phyloP scores from a whole-genome alignment of 2,888 invertebrate species.

The Parnassius glacialis region DNA sequence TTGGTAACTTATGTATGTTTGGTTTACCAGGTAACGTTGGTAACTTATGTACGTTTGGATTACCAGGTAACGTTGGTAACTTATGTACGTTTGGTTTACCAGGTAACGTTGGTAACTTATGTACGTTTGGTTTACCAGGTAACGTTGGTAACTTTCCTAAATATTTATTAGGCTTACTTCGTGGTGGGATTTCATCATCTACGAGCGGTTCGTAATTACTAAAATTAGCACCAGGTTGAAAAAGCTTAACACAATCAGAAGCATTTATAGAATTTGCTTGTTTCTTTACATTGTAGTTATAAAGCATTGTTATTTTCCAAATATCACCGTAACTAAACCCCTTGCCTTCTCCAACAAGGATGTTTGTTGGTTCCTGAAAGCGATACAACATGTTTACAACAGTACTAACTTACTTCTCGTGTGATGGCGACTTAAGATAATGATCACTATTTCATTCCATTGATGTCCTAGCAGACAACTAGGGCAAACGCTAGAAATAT shows the following conservation, averaged over 20 bases:
- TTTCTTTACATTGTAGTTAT: constrained; percentile 47
- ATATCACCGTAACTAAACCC: constrained; percentile 46
- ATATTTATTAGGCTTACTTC: constrained; percentile 46
- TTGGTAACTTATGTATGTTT: no score
- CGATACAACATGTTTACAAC: no score
- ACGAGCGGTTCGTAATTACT: constrained; percentile 23
- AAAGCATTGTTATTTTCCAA: constrained; percentile 56
- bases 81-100: no score
- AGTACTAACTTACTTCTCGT: no score
- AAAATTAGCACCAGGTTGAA: constrained; percentile 42
- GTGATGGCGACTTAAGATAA: no score
- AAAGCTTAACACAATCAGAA: constrained; percentile 50
- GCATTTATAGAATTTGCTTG: constrained; percentile 30
- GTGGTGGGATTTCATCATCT: constrained; percentile 31
- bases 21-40: neutral
- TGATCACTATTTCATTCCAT: no score
- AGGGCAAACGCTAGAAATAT: no score
- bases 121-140: no score
- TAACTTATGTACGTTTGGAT: neutral
- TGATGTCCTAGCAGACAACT: no score
- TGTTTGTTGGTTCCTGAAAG: constrained; percentile 22
- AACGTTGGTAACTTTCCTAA: constrained; percentile 27
- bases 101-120: neutral
- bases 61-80: neutral
- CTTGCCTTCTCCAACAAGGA: constrained; percentile 28